Conservation (phyloP, 2,113 vertebrate species). For the Alectura lathami region DNA sequence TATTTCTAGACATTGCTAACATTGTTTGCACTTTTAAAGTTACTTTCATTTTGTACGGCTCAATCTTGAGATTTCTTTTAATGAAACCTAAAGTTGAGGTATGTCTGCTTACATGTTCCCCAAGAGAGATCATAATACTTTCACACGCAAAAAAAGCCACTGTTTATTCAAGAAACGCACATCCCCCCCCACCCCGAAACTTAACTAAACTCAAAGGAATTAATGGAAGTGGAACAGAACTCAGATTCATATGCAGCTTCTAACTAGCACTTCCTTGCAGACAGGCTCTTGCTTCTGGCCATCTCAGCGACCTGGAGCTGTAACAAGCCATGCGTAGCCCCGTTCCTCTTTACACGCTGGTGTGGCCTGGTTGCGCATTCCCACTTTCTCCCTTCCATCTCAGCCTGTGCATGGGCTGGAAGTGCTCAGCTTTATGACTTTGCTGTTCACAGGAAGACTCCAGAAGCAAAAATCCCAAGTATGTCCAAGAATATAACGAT, state of each 20-base stretch:
- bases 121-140: background rate
- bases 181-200: background rate
- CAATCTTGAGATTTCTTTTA: background rate
- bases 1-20: background rate
- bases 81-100: background rate
- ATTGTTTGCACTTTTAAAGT: background rate
- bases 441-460: background rate
- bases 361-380: background rate
- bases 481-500: background rate
- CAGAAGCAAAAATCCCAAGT: background rate
- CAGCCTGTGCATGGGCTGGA: background rate
- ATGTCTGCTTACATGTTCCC: background rate
- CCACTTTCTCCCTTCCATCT: background rate
- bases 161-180: background rate
- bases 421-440: background rate
- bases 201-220: background rate
- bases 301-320: background rate
- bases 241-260: background rate
- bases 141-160: background rate
- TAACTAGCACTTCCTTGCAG: background rate
- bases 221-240: background rate
- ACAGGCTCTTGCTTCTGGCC: background rate
- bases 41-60: background rate
- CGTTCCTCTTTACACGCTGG: fast-evolving
- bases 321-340: background rate